Evolutionary conservation across 2,888 invertebrate genomes (phyloP).

Genomic region (Strigamia maritima): DNA sequence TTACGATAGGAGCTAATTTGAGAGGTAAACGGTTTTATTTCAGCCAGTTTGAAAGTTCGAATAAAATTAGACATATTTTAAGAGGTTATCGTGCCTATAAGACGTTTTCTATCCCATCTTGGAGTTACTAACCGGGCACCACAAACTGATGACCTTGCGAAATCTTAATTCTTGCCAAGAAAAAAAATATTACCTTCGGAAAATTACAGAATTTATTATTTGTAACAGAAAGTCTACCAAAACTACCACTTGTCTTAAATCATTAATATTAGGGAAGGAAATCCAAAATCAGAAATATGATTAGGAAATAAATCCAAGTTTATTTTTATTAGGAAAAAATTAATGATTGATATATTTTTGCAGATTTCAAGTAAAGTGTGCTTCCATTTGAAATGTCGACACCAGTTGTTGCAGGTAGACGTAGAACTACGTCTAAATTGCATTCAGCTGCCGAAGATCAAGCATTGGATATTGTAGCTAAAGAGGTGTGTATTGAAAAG

Average conservation of each 20-base stretch:
- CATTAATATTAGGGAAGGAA: too few relatives aligned
- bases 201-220: neutral
- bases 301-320: neutral
- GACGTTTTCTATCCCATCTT: neutral
- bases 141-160: slow-evolving; percentile 29
- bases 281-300: too few relatives aligned
- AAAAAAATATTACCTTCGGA: neutral
- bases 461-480: slow-evolving; percentile 92
- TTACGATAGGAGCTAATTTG: neutral
- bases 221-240: neutral
- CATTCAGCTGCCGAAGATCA: slow-evolving; percentile 92
- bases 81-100: neutral
- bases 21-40: slow-evolving; percentile 15
- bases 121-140: neutral
- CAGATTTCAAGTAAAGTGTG: neutral
- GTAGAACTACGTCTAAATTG: slow-evolving; percentile 65
- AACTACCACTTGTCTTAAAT: too few relatives aligned
- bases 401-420: slow-evolving; percentile 56
- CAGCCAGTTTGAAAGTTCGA: neutral
- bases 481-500: slow-evolving; percentile 71
- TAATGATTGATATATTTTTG: neutral
- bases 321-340: neutral
- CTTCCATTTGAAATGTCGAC: slow-evolving; percentile 42
- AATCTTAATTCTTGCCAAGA: slow-evolving; percentile 1
- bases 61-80: neutral